phyloP scores from a whole-genome alignment of 2,113 vertebrate genomes.

The Rhinolophus ferrumequinum region DNA sequence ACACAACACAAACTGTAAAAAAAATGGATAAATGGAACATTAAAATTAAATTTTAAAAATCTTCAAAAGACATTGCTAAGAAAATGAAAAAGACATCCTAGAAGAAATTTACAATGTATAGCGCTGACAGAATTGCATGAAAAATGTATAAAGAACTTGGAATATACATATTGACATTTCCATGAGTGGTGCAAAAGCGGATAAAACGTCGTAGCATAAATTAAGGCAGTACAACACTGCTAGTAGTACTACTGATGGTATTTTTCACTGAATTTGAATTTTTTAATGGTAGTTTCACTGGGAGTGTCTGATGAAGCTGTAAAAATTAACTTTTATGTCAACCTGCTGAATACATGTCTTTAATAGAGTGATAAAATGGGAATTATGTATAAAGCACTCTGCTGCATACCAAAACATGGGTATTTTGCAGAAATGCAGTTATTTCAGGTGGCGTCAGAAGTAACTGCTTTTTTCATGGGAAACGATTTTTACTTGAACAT shows the following conservation, averaged over 20 bases:
- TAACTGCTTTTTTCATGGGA: not conserved
- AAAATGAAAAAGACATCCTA: not conserved
- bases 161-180: not conserved
- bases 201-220: not conserved
- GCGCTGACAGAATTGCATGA: not conserved
- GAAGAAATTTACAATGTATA: not conserved
- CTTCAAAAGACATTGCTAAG: not conserved
- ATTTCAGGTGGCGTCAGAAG: not conserved
- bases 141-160: not conserved
- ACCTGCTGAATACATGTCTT: not conserved
- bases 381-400: not conserved
- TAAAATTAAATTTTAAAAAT: not conserved
- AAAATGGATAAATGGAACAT: not conserved
- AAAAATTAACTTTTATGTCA: not conserved
- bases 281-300: not conserved
- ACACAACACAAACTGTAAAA: not conserved
- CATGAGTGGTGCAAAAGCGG: not conserved
- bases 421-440: constrained; percentile 8
- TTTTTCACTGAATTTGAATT: not conserved
- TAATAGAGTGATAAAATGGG: not conserved
- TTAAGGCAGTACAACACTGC: not conserved
- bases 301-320: not conserved
- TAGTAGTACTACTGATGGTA: not conserved
- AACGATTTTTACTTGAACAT: not conserved
- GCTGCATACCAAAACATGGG: not conserved